Percentiles rank a stretch among this genome's conserved stretches.
These are phyloP conservation scores for Cheilosia pagana DNA, from an alignment of 2,888 invertebrate species.

Conservation along the genomic window DNA sequence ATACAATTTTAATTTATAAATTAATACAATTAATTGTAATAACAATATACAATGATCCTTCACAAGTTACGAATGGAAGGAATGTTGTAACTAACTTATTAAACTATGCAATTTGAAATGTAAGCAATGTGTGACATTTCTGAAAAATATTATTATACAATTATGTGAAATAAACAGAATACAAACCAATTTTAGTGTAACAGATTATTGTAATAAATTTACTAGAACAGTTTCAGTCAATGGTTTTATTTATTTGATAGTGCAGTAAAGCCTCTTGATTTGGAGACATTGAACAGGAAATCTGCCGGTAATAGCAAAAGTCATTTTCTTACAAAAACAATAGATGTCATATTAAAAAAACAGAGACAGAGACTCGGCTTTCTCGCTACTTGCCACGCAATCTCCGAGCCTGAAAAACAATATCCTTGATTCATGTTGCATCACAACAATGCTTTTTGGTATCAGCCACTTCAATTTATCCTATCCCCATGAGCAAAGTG, in stretches of 20 bases:
- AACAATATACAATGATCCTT: constrained; percentile 47
- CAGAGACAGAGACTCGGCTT: too few relatives aligned
- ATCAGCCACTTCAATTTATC: too few relatives aligned
- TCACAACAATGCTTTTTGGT: too few relatives aligned
- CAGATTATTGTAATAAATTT: constrained; percentile 71
- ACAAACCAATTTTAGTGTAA: constrained; percentile 42
- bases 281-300: too few relatives aligned
- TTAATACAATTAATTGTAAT: constrained; percentile 15
- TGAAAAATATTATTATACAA: constrained; percentile 69
- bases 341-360: too few relatives aligned
- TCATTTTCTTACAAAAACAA: too few relatives aligned
- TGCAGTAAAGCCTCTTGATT: not conserved
- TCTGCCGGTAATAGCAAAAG: too few relatives aligned
- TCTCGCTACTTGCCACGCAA: too few relatives aligned
- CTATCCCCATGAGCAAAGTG: too few relatives aligned
- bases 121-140: constrained; percentile 66
- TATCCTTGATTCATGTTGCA: too few relatives aligned
- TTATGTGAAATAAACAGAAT: constrained; percentile 39
- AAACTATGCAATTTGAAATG: constrained; percentile 48
- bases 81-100: constrained; percentile 53
- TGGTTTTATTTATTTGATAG: not conserved
- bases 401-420: too few relatives aligned
- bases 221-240: constrained; percentile 50
- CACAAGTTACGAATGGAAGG: constrained; percentile 44
- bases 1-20: constrained; percentile 68